These are phyloP conservation scores for Microdon myrmicae DNA, from an alignment of 2,888 invertebrate species.

Conservation along the genomic window DNA sequence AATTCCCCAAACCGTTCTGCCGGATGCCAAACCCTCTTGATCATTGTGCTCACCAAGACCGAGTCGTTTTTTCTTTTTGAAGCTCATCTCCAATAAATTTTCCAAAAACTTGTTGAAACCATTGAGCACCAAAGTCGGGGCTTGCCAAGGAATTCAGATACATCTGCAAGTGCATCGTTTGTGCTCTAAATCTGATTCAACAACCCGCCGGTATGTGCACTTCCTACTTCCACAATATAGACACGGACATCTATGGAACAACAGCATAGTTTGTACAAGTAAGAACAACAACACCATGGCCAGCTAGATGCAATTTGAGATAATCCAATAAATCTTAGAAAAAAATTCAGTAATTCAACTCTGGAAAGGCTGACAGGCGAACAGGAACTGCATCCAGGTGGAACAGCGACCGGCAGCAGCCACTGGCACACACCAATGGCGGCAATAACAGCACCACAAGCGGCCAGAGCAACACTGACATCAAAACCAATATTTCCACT, in stretches of 20 bases:
- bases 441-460: constrained; percentile 14
- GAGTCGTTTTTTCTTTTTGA: constrained; percentile 16
- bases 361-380: constrained; percentile 32
- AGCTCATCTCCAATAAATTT: constrained; percentile 39
- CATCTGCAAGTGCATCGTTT: constrained; percentile 10
- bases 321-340: constrained; percentile 48
- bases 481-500: constrained; percentile 52
- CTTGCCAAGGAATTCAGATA: constrained; percentile 14
- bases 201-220: constrained; percentile 16
- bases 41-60: constrained; percentile 23
- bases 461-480: constrained; percentile 35
- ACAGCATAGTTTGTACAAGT: constrained; percentile 15
- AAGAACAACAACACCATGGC: constrained; percentile 30
- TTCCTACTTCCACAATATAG: constrained; percentile 16
- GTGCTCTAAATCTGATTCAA: constrained; percentile 40
- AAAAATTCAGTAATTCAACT: constrained; percentile 49
- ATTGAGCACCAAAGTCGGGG: constrained; percentile 7
- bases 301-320: constrained; percentile 49
- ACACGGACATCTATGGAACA: constrained; percentile 18
- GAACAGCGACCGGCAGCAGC: neutral
- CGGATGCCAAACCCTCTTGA: constrained; percentile 26
- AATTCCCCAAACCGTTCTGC: constrained; percentile 36
- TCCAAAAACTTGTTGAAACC: constrained; percentile 35
- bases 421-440: constrained; percentile 3
- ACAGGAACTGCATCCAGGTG: constrained; percentile 39